Evolutionary conservation across 2,113 vertebrate genomes (phyloP).

Genomic region (Sisor rabdophorus): DNA sequence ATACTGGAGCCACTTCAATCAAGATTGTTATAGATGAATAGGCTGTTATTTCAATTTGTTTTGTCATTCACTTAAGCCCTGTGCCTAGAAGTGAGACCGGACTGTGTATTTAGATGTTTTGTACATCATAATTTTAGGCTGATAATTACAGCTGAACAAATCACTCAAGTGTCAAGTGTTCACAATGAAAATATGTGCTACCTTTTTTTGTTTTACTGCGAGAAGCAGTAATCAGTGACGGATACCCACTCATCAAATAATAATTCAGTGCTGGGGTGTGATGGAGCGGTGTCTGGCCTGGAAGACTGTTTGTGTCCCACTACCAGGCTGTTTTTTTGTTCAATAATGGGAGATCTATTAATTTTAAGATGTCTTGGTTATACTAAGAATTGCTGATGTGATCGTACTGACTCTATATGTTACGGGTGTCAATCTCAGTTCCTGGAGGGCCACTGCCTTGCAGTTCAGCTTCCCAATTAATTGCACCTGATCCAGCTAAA

Average conservation of each 20-base stretch:
- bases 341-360: constrained; percentile 82
- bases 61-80: constrained; percentile 51
- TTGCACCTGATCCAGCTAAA: no score
- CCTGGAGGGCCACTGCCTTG: no score
- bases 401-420: neutral
- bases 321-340: constrained; percentile 82
- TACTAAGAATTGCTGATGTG: constrained; percentile 57
- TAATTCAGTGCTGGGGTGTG: constrained; percentile 40
- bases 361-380: constrained; percentile 80
- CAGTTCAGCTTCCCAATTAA: no score
- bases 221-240: constrained; percentile 51
- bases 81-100: constrained; percentile 43
- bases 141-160: constrained; percentile 53
- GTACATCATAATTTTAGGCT: constrained; percentile 52
- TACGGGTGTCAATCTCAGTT: no score
- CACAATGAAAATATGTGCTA: constrained; percentile 50
- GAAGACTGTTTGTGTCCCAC: constrained; percentile 42
- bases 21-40: constrained; percentile 60
- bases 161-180: constrained; percentile 54
- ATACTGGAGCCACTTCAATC: constrained; percentile 60
- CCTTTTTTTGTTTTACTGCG: constrained; percentile 48
- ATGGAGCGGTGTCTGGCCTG: constrained; percentile 36
- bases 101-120: constrained; percentile 50
- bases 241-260: constrained; percentile 49
- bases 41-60: constrained; percentile 57